Evolutionary conservation across 2,888 invertebrate genomes (phyloP).

Genomic region (Catocala fraxini): DNA sequence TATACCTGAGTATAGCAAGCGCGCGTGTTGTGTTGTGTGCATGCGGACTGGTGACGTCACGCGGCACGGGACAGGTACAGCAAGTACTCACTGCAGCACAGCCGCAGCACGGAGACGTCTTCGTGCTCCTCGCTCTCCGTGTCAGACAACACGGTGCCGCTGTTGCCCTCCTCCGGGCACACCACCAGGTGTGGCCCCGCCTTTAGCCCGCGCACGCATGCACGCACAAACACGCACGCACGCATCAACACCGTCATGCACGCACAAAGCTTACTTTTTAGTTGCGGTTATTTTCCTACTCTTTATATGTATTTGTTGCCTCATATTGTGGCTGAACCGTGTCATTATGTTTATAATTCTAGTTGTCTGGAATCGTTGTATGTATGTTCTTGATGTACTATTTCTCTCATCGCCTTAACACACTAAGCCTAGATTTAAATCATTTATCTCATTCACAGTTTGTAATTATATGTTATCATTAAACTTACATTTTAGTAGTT

Average conservation of each 20-base stretch:
- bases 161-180: slow-evolving; percentile 62
- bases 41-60: neutral
- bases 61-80: slow-evolving; percentile 68
- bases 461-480: too few relatives aligned
- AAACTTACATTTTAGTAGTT: too few relatives aligned
- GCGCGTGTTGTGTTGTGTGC: neutral
- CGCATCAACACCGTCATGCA: neutral
- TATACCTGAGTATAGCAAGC: neutral
- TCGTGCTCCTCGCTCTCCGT: slow-evolving; percentile 71
- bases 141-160: slow-evolving; percentile 51
- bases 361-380: too few relatives aligned
- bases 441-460: too few relatives aligned
- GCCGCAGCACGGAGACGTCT: slow-evolving; percentile 77
- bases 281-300: slow-evolving; percentile 7
- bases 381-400: too few relatives aligned
- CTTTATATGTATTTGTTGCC: neutral
- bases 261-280: slow-evolving; percentile 5
- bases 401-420: too few relatives aligned
- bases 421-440: too few relatives aligned
- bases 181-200: slow-evolving; percentile 61
- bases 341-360: too few relatives aligned
- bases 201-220: neutral
- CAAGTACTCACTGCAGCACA: slow-evolving; percentile 83
- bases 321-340: neutral
- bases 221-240: neutral